Evolutionary conservation across 2,113 vertebrate species (phyloP), one percentile per base, ranked within the genome.

Genomic region (Anoura caudifer): DNA sequence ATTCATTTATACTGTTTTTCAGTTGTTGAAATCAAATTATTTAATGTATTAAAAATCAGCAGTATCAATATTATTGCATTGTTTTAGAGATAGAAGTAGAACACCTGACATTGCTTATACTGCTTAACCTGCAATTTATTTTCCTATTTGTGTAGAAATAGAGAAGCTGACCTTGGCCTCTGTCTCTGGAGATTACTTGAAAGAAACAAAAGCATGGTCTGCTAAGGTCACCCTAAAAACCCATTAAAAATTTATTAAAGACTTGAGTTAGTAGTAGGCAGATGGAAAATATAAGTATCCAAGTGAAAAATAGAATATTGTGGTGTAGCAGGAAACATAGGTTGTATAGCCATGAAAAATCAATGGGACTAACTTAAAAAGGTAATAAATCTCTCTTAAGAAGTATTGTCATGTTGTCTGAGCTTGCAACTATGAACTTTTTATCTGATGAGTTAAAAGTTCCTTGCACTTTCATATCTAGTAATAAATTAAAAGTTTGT

Each of bases 121-220:
- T 95, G 36, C 36, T 96, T 95, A 97, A 91, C 52, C 22, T 86
- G 77, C 26, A 79, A 65, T 97, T 96, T 98, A 73, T 95, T 97
- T 97, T 97, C 31, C 90, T 61, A 92, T 97, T 96, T 97, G 54
- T 95, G 28, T 96, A 95, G 83, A 97, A 97, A 72, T 67, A 91
- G 10, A 88, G 75, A 90, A 90, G 36, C 52, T 93, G 88, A 95
- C 89, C 82, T 96, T 97, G 88, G 22, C 59, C 81, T 38, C n/a
- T 75, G n/a, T 97, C 86, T 96, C 90, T 85, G 82, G 88, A 91
- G 81, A 95, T 87, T 95, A 26, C 56, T 97, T 95, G 43, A 87
- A 94, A 96, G 79, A 95, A 91, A 84, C 80, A 92, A 97, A 85
- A 69, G 73, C 43, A 76, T 70, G 52, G 28, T 95, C 54, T 97